Conservation (phyloP, 2,797 vertebrate genomes). For the Enteromius thamalakanensis region DNA sequence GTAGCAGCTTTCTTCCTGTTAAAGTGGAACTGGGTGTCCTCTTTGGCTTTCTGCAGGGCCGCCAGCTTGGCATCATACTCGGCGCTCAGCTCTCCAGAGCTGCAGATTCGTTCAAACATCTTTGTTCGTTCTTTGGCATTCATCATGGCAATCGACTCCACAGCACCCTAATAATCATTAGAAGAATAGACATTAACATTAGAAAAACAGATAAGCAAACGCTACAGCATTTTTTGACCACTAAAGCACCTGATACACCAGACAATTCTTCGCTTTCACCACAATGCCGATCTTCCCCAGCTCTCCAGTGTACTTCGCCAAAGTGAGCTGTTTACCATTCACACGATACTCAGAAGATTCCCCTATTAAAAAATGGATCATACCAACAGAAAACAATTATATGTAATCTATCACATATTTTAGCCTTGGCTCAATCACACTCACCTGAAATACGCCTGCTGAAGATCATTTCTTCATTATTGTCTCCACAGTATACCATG, state of each 20-base stretch:
- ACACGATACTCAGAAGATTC: slow-evolving; percentile 82
- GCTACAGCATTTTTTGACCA: background rate
- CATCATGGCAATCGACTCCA: slow-evolving; percentile 93
- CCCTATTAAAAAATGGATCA: slow-evolving; percentile 70
- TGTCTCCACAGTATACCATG: slow-evolving; percentile 79
- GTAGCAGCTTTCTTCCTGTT: slow-evolving; percentile 86
- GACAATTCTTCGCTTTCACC: slow-evolving; percentile 88
- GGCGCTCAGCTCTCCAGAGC: slow-evolving; percentile 80
- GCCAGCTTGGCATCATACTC: slow-evolving; percentile 86
- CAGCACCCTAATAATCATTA: slow-evolving; percentile 80
- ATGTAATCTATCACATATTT: background rate
- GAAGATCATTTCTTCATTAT: slow-evolving; percentile 82
- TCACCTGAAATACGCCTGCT: slow-evolving; percentile 82
- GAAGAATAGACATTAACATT: background rate
- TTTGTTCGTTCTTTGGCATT: slow-evolving; percentile 88
- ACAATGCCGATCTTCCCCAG: slow-evolving; percentile 87
- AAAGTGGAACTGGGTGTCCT: slow-evolving; percentile 89
- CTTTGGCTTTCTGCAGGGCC: slow-evolving; percentile 83
- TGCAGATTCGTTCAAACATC: slow-evolving; percentile 90
- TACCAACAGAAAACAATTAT: background rate
- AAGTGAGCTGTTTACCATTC: slow-evolving; percentile 73
- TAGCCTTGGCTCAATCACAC: background rate
- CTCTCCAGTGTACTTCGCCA: slow-evolving; percentile 77
- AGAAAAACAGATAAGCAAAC: background rate
- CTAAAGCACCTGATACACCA: slow-evolving; percentile 90